A percentile compares a stretch with the other conserved stretches of the same genome.
These are phyloP conservation scores for Agapornis canus DNA, from an alignment of 2,797 vertebrate genomes.

Conservation along the genomic window DNA sequence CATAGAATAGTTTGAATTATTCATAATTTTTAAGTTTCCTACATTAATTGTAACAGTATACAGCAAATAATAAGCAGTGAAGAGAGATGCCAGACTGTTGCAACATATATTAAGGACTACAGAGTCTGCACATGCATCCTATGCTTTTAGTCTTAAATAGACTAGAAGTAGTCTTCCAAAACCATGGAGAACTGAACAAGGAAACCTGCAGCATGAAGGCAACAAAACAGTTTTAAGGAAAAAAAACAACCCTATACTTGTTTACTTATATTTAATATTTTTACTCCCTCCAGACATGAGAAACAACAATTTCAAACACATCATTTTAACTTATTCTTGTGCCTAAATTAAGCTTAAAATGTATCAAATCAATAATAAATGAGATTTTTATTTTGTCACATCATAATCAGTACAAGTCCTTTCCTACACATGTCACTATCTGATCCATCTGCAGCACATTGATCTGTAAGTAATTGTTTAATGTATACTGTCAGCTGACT, in stretches of 20 bases:
- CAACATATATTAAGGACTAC: neutral
- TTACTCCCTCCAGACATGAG: neutral
- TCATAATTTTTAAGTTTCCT: neutral
- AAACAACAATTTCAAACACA: neutral
- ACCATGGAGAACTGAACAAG: neutral
- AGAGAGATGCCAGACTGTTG: neutral
- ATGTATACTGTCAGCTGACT: constrained; percentile 39
- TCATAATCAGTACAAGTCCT: neutral
- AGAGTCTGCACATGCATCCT: neutral
- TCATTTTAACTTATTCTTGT: neutral
- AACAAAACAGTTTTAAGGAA: neutral
- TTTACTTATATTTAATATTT: neutral
- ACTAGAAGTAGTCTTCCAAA: neutral
- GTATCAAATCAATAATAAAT: neutral
- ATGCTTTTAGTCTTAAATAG: neutral
- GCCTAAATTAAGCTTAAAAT: neutral
- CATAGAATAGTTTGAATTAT: neutral
- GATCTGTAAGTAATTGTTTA: constrained; percentile 42
- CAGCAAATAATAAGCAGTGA: neutral
- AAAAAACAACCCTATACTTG: neutral
- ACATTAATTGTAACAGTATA: neutral
- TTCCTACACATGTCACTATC: neutral
- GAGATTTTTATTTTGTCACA: neutral
- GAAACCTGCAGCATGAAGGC: neutral
- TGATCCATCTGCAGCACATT: neutral